Conservation (phyloP, 2,888 invertebrate species). For the Poecilobothrus nobilitatus region DNA sequence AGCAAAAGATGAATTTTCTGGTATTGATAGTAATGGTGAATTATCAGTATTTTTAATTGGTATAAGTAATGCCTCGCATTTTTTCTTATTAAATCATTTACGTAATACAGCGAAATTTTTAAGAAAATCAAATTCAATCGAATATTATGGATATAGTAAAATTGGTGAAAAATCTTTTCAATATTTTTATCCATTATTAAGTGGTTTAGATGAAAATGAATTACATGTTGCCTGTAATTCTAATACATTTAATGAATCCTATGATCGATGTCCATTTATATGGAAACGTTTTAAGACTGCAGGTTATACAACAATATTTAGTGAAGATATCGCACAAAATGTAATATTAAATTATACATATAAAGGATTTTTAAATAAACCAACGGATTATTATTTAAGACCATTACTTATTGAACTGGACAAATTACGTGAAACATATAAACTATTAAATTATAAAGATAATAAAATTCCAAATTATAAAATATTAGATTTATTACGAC, state of each 20-base stretch:
- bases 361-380: slow-evolving; percentile 65
- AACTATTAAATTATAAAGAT: slow-evolving; percentile 19
- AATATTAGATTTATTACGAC: slow-evolving; percentile 55
- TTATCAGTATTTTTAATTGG: slow-evolving; percentile 72
- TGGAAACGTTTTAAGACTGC: slow-evolving; percentile 70
- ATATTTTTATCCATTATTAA: slow-evolving; percentile 72
- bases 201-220: slow-evolving; percentile 61
- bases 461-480: slow-evolving; percentile 37
- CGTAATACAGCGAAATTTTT: slow-evolving; percentile 36
- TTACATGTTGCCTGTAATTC: slow-evolving; percentile 57
- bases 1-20: neutral
- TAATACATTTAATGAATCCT: slow-evolving; percentile 46
- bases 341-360: slow-evolving; percentile 74
- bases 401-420: slow-evolving; percentile 66
- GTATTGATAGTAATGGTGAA: slow-evolving; percentile 15
- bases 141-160: slow-evolving; percentile 84
- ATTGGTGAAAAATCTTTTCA: slow-evolving; percentile 92
- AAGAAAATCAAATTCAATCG: slow-evolving; percentile 49
- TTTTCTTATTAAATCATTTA: neutral
- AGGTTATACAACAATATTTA: slow-evolving; percentile 70
- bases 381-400: slow-evolving; percentile 78
- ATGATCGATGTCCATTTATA: slow-evolving; percentile 72
- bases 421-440: slow-evolving; percentile 25
- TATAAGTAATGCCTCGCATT: slow-evolving; percentile 73
- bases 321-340: slow-evolving; percentile 72